These are phyloP conservation scores for Drosophila longiperda DNA, from an alignment of 2,888 invertebrate genomes.

Conservation along the genomic window DNA sequence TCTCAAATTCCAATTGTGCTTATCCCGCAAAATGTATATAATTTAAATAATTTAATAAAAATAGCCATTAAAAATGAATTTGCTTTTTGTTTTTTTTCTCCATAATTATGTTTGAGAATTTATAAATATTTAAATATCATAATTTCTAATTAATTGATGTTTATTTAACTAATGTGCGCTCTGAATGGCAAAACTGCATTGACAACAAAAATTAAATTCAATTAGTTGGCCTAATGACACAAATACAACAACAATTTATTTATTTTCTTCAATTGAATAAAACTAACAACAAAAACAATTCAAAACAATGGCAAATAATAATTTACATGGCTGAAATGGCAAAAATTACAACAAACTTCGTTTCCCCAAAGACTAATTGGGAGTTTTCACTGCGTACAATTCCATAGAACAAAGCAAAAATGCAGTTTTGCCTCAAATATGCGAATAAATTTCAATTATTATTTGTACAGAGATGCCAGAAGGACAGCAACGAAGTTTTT, in stretches of 20 bases:
- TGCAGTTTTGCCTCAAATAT: slow-evolving; percentile 32
- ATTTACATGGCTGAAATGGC: slow-evolving; percentile 17
- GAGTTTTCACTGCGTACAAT: slow-evolving; percentile 25
- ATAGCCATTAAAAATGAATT: slow-evolving; percentile 4
- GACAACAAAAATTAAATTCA: slow-evolving; percentile 65
- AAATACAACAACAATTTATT: slow-evolving; percentile 54
- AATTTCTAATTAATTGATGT: slow-evolving; percentile 67
- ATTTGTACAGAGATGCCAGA: not conserved
- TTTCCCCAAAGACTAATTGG: slow-evolving; percentile 65
- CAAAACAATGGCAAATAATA: slow-evolving; percentile 2
- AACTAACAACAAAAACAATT: slow-evolving; percentile 21
- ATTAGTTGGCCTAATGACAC: slow-evolving; percentile 69
- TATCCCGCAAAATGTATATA: slow-evolving; percentile 5
- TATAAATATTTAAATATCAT: slow-evolving; percentile 39
- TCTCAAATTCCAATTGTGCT: not conserved
- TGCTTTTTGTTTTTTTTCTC: not conserved
- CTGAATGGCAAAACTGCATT: slow-evolving; percentile 20
- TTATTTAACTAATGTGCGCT: slow-evolving; percentile 47
- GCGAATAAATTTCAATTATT: slow-evolving; percentile 34
- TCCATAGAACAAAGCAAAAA: slow-evolving; percentile 14
- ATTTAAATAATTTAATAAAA: slow-evolving; percentile 29
- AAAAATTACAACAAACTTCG: slow-evolving; percentile 38
- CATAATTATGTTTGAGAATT: slow-evolving; percentile 23
- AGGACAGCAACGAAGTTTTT: not conserved
- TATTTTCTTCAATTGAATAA: slow-evolving; percentile 49